These are phyloP conservation scores for Neoniphon sammara DNA, from an alignment of 2,797 vertebrate species.

Conservation along the genomic window DNA sequence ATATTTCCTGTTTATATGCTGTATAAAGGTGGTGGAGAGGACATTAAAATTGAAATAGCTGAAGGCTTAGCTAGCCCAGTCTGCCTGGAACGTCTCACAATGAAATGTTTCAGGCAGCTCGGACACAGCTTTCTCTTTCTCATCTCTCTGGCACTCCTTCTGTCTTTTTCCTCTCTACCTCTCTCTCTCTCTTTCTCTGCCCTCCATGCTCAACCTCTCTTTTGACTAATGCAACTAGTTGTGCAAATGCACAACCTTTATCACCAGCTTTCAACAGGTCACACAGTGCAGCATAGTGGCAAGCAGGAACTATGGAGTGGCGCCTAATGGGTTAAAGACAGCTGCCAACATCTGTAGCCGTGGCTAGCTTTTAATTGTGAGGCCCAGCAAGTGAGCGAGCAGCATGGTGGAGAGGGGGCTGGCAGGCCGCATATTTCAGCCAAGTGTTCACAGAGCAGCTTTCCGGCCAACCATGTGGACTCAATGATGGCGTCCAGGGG, in stretches of 20 bases:
- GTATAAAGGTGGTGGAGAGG: conserved; percentile 56
- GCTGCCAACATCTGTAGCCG: conserved; percentile 93
- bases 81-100: conserved; percentile 65
- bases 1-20: conserved; percentile 76
- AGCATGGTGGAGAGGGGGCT: conserved; percentile 84
- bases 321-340: conserved; percentile 80
- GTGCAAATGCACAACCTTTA: neutral
- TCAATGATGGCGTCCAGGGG: conserved; percentile 94
- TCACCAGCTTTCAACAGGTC: conserved; percentile 11
- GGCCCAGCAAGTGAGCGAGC: conserved; percentile 89
- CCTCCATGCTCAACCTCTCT: neutral
- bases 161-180: conserved; percentile 4
- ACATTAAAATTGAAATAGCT: conserved; percentile 65
- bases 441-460: conserved; percentile 94
- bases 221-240: conserved; percentile 1
- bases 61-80: conserved; percentile 46
- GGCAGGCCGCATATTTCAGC: conserved; percentile 93
- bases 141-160: conserved; percentile 7
- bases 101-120: conserved; percentile 45
- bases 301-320: conserved; percentile 61
- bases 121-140: conserved; percentile 24
- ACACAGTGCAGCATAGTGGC: conserved; percentile 25
- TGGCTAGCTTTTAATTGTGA: conserved; percentile 91
- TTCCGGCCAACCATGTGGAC: conserved; percentile 97
- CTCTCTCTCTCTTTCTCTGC: conserved; percentile 12